Evolutionary conservation across 2,888 invertebrate genomes (phyloP), one percentile per base, ranked within the genome.

Genomic region (Empis stercorea): DNA sequence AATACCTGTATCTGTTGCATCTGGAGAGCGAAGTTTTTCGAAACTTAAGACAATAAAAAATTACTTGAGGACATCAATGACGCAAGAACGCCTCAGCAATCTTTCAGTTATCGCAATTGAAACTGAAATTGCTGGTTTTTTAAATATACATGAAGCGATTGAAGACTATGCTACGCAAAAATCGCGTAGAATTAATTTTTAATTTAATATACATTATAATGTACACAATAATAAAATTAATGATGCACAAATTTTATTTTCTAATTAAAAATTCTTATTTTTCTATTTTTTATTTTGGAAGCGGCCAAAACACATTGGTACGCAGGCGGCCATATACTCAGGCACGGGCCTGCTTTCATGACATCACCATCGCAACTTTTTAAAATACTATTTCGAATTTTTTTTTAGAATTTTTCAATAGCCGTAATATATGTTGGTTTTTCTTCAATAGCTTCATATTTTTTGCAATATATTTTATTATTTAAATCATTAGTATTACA

Each of bases 11-110:
- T 27, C 30, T 15, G 43, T 43, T 27, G 43, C 43, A 15, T 30
- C 43, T 32, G 43, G 43, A 30, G 30, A 43, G n/a, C 43, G 43
- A 16, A 43, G 43, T 17, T 43, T 43, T 43, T 43, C 43, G 6
- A 43, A 30, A 43, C 17, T 43, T 27, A 43, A 43, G n/a, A 30
- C 27, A 32, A 43, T 43, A n/a, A 43, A 43, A 30, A 43, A 30
- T 43, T 43, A 43, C n/a, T 17, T 43, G 30, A 30, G 43, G 14
- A 23, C 43, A 16, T 30, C 43, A 14, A 43, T 30, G 43, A 30
- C 15, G 23, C 43, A 43, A 27, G 43, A 43, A 15, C 14, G 43
- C 36, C 36, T 36, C n/a, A 36, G 14, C 36, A 36, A 36, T 36
- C 36, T 36, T 36, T 14, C 36, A 36, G 36, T 36, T 36, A 36